A percentile compares a stretch with the other conserved stretches of the same genome.
These are phyloP conservation scores for Alligator mississippiensis DNA, from an alignment of 2,113 vertebrate species.

Conservation along the genomic window DNA sequence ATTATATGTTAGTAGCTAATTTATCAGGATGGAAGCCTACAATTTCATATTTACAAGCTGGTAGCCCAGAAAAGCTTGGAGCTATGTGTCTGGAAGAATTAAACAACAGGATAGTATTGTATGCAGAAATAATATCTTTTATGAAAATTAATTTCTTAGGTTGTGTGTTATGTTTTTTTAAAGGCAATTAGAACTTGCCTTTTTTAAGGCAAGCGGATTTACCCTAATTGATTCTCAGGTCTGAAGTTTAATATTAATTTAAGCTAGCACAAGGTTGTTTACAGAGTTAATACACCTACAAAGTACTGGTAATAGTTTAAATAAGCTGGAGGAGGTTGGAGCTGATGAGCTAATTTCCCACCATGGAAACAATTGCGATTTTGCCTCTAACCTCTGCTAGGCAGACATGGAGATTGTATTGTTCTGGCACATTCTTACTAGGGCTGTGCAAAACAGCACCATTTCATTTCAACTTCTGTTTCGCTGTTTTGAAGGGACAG, in stretches of 20 bases:
- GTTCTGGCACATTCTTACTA: neutral
- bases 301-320: neutral
- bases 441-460: no score
- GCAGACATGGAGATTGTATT: neutral
- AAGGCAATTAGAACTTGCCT: neutral
- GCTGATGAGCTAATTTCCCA: neutral
- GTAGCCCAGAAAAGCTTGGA: neutral
- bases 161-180: neutral
- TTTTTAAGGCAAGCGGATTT: neutral
- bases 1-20: neutral
- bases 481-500: no score
- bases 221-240: neutral
- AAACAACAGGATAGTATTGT: neutral
- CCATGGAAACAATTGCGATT: neutral
- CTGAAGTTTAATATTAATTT: neutral
- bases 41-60: neutral
- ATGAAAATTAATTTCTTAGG: neutral
- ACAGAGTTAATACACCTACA: neutral
- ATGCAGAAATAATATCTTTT: neutral
- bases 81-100: neutral
- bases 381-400: neutral
- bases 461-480: no score
- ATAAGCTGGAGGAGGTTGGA: neutral
- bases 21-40: neutral
- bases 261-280: neutral